Conservation (phyloP, 1,140 invertebrate species). For the Caenorhabditis remanei region DNA sequence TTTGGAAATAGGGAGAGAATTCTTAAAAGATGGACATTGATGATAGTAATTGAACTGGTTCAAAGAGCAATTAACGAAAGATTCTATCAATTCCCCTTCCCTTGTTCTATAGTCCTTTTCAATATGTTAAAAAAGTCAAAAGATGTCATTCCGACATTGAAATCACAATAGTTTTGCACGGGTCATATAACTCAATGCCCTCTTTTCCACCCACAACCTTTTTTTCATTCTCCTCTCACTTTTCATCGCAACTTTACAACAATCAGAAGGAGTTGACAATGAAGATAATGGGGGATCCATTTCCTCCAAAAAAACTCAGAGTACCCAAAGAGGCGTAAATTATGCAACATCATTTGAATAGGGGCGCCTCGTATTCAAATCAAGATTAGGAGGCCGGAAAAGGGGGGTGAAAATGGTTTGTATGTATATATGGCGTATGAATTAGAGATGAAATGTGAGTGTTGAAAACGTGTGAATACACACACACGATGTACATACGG, state of each 20-base stretch:
- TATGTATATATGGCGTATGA: constrained; percentile 9
- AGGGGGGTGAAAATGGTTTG: constrained; percentile 36
- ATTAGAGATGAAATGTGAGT: constrained; percentile 39
- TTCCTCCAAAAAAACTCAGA: constrained; percentile 7
- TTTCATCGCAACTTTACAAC: background rate
- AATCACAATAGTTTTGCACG: constrained; percentile 36
- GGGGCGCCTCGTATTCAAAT: constrained; percentile 31
- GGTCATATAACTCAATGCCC: constrained; percentile 48
- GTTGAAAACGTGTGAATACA: constrained; percentile 20
- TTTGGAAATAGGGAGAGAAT: background rate
- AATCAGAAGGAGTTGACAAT: constrained; percentile 52
- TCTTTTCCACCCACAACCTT: background rate
- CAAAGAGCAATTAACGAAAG: constrained; percentile 42
- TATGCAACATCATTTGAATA: constrained; percentile 55
- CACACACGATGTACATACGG: constrained; percentile 32
- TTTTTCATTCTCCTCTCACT: constrained; percentile 42
- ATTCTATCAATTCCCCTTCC: background rate
- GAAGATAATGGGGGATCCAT: constrained; percentile 12
- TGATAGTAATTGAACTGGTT: constrained; percentile 21
- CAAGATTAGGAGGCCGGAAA: constrained; percentile 28
- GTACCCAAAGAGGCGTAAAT: constrained; percentile 42
- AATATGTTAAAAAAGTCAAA: background rate
- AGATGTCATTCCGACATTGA: background rate
- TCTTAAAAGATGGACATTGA: background rate
- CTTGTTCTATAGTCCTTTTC: background rate